These are phyloP conservation scores for Colletes gigas DNA, from an alignment of 1,140 invertebrate genomes.

Conservation along the genomic window DNA sequence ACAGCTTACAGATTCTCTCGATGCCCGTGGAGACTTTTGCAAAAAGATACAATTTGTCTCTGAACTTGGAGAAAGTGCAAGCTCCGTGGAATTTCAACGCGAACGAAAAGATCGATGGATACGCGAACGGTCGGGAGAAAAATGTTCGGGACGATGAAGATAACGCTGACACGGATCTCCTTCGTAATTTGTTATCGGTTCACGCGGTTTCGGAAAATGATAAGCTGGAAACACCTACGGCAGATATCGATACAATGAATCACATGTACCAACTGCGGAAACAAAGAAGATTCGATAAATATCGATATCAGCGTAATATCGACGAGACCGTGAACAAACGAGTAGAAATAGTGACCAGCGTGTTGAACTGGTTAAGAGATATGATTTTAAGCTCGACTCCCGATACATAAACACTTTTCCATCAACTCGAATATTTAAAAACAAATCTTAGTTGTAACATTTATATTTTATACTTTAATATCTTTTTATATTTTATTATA, in stretches of 20 bases:
- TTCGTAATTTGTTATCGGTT: neutral
- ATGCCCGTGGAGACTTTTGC: slow-evolving; percentile 62
- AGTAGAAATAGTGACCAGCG: slow-evolving; percentile 53
- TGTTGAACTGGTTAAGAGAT: slow-evolving; percentile 65
- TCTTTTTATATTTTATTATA: slow-evolving; percentile 3
- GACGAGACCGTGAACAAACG: slow-evolving; percentile 33
- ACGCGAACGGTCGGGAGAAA: neutral
- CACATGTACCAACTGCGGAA: neutral
- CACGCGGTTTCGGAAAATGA: neutral
- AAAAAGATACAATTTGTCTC: slow-evolving; percentile 60
- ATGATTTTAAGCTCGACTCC: slow-evolving; percentile 41
- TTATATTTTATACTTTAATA: slow-evolving; percentile 32
- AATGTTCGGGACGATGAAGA: neutral
- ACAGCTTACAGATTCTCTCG: slow-evolving; percentile 30
- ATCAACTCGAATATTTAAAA: neutral
- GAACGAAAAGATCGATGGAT: neutral
- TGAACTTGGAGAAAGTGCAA: slow-evolving; percentile 43
- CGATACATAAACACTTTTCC: neutral
- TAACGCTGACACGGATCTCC: neutral
- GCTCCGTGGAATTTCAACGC: slow-evolving; percentile 20
- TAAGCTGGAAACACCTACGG: neutral
- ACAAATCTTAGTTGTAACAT: neutral
- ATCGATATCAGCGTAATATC: slow-evolving; percentile 62
- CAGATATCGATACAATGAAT: neutral
- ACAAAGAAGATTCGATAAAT: slow-evolving; percentile 3